Percentiles rank a stretch among this genome's conserved stretches.
phyloP scores from a whole-genome alignment of 2,113 vertebrate species.

The Geococcyx californianus region DNA sequence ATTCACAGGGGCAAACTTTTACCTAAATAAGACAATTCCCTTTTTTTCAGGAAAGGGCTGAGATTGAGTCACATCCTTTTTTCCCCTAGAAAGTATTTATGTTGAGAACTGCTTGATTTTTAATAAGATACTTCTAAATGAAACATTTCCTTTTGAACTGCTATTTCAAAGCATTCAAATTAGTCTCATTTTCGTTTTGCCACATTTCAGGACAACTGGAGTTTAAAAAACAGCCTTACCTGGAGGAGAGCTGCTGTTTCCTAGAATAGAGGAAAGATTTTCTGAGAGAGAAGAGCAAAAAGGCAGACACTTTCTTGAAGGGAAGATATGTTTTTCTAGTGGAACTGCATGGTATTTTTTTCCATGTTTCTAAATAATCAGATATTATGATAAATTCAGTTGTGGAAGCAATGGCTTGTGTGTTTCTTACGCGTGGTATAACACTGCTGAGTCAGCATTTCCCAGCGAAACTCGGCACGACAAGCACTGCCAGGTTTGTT shows the following conservation, averaged over 20 bases:
- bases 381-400: not conserved
- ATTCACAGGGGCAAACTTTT: not conserved
- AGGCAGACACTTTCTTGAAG: not conserved
- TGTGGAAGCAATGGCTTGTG: rapidly evolving
- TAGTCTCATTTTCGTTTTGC: not conserved
- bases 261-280: not conserved
- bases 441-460: not conserved
- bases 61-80: not conserved
- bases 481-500: not conserved
- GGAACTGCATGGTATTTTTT: not conserved
- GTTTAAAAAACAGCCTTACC: not conserved
- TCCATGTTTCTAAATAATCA: not conserved
- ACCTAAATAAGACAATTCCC: not conserved
- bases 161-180: not conserved
- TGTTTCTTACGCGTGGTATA: not conserved
- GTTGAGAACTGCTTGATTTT: not conserved
- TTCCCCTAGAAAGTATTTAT: not conserved
- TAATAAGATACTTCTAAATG: not conserved
- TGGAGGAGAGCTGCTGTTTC: not conserved
- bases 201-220: not conserved
- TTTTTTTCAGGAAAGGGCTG: not conserved
- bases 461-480: not conserved
- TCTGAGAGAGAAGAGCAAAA: not conserved
- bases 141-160: not conserved
- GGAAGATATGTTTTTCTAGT: not conserved